Base-by-base conservation (phyloP, 1,140 invertebrate species). In the Pararge aegeria region DNA sequence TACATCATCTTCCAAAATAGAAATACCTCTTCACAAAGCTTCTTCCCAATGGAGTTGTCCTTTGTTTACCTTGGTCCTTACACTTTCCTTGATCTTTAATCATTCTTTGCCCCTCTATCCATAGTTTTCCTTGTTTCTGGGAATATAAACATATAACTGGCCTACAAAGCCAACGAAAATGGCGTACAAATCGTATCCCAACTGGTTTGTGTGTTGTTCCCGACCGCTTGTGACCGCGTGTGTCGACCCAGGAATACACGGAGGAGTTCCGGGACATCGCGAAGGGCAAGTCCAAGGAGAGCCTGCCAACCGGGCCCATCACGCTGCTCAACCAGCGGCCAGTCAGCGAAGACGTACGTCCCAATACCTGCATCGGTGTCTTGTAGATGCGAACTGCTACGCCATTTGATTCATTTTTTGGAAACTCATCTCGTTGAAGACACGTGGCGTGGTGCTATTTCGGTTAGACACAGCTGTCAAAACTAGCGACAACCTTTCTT, bases 261-360 rank as follows among this genome's bases (percentile, higher is more conserved):
- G 97, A 98, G 92, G 97, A 98, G 91, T 98, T 98, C 91, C 93
- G 97, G 73, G 97, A 98, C 91, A 98, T 98, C 91, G 94, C 95
- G 77, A 98, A 98, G 91, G 96, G 96, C 82, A 97, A 96, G 91
- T 96, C 95, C 70, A 97, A 97, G 93, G 95, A 96, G 90, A 94
- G 95, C 68, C 92, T 96, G 74, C 95, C 95, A 62, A 96, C 97
- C 72, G 96, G 96, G 61, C 95, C 95, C 82, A 98, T 99, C 90
- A 98, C 96, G 55, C 94, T 99, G 72, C 97, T 99, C 90, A 97
- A 98, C 93, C 97, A 98, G 89, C 94, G 97, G 75, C 95, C 96
- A 61, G 97, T 98, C 78, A 94, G 95, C 90, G 97, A 98, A 91
- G 97, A 98, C 92, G 92, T 97, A 93, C 96, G 97, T 95, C 97